Conservation (phyloP, 2,113 vertebrate genomes). For the Marmota monax region DNA sequence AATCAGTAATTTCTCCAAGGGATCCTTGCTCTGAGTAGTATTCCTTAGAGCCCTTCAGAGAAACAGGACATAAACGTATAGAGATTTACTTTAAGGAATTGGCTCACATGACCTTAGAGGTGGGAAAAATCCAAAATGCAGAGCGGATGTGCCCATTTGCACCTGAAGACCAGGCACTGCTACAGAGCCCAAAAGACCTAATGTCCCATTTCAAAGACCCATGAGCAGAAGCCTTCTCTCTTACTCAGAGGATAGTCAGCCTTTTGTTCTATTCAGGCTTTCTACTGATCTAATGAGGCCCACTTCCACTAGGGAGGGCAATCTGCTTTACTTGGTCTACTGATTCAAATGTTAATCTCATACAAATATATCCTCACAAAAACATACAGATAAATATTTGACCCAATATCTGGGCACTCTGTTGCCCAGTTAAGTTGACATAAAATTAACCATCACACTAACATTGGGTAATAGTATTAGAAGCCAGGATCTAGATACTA, state of each 20-base stretch:
- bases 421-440: not conserved
- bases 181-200: not conserved
- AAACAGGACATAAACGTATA: not conserved
- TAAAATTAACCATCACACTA: not conserved
- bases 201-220: not conserved
- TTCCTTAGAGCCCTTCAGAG: not conserved
- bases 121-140: not conserved
- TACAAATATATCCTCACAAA: not conserved
- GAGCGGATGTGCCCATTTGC: not conserved
- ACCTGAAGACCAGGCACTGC: not conserved
- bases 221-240: not conserved
- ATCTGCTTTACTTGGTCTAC: not conserved
- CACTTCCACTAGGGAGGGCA: not conserved
- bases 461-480: not conserved
- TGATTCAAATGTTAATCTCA: not conserved
- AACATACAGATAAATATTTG: not conserved
- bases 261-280: not conserved
- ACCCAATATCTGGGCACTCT: not conserved
- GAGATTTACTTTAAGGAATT: not conserved
- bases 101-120: not conserved
- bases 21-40: not conserved
- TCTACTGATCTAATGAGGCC: not conserved
- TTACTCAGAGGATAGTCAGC: not conserved
- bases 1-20: not conserved
- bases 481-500: not conserved